A percentile compares a stretch with the other conserved stretches of the same genome.
Conservation (phyloP, 2,888 invertebrate genomes). For the Daptonema setosum region DNA sequence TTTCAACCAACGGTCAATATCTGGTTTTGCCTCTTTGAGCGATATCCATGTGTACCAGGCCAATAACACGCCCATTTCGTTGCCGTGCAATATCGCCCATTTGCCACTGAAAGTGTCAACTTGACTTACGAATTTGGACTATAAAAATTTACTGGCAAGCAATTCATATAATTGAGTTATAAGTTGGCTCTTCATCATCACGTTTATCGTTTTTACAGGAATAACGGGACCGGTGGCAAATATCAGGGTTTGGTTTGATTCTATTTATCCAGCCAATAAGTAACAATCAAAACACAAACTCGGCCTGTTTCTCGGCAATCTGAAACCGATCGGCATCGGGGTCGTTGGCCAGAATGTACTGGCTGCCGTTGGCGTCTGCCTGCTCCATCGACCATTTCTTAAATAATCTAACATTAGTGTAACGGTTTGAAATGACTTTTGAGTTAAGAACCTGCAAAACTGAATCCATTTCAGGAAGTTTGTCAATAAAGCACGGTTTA, state of each 20-base stretch:
- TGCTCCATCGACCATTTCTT: constrained; percentile 48
- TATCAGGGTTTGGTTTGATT: no score
- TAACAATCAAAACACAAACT: constrained; percentile 35
- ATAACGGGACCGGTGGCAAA: no score
- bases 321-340: constrained; percentile 93
- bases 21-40: constrained; percentile 28
- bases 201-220: no score
- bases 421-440: no score
- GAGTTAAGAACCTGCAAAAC: no score
- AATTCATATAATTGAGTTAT: no score
- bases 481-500: no score
- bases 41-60: constrained; percentile 73
- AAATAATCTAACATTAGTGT: constrained; percentile 9
- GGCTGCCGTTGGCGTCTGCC: constrained; percentile 47
- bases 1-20: neutral
- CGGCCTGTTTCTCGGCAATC: constrained; percentile 55
- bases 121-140: no score
- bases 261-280: no score
- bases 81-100: constrained; percentile 80
- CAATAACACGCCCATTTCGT: constrained; percentile 73
- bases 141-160: no score
- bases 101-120: constrained; percentile 38
- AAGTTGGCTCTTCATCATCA: no score
- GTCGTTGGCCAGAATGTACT: constrained; percentile 77
- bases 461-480: no score